Base-by-base conservation (phyloP, 2,113 vertebrate genomes). In the Gila orcuttii region DNA sequence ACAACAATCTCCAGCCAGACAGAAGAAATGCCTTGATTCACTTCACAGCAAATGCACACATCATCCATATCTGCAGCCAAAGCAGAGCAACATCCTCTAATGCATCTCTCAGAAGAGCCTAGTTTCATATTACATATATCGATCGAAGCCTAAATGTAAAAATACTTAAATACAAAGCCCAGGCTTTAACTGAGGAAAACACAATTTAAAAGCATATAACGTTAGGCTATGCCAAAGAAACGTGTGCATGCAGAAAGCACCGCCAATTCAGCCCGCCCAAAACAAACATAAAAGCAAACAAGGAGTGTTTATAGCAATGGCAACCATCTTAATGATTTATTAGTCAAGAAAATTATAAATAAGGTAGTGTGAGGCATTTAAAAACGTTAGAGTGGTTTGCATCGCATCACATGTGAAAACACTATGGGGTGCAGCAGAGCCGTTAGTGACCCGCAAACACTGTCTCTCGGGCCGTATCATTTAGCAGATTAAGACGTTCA, bases 121-220 rank as follows among this genome's bases (percentile, higher is more conserved):
- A n/a, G 62, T 69, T 82, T 82, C 82, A 83, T 59, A 57, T 83
- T 83, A 83, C 82, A 83, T 3, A 83, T 74, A 83, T 83, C 68
- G 82, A 83, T 57, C 80, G 4, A 6, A 36, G 3, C 28, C 21
- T 17, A 28, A 82, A 50, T 31, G 9, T 33, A 52, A 64, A 68
- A 64, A 68, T 31, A 25, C 28, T 50, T 82, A 36, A 69, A 82
- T 28, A 69, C 64, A 36, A 73, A 52, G 28, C 64, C 11, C 5
- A 36, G 21, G 28, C 80, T n/a, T 60, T 62, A 50, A 33, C 45
- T 52, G 80, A 36, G 28, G 12, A 68, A 68, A 69, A 50, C 28
- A 52, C 19, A 6, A 66, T 10, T 19, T 28, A 50, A 81, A 68
- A 21, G 17, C 31, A 6, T 23, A 47, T 2, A n/a, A n/a, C n/a